Conservation (phyloP, 2,113 vertebrate species). For the Dromaius novaehollandiae region DNA sequence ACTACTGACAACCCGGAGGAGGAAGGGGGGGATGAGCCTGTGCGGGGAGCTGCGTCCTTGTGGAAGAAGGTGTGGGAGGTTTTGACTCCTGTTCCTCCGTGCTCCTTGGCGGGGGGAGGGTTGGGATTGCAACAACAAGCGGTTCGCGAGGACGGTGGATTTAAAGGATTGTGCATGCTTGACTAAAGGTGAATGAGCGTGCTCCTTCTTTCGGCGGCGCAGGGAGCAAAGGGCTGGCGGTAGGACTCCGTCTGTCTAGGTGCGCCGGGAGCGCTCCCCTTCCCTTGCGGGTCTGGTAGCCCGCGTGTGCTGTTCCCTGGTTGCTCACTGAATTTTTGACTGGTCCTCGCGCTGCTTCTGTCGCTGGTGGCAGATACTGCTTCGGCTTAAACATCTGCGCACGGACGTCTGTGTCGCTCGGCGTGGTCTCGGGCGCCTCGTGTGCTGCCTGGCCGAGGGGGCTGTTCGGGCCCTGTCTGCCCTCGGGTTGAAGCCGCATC, state of each 20-base stretch:
- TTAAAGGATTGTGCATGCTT: neutral
- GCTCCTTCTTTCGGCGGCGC: neutral
- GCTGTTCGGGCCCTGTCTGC: neutral
- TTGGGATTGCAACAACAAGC: neutral
- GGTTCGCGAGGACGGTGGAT: neutral
- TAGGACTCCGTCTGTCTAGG: neutral
- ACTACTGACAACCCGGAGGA: neutral
- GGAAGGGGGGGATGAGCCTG: neutral
- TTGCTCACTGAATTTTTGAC: neutral
- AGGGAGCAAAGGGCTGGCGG: neutral
- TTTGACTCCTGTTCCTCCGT: neutral
- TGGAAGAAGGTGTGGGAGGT: constrained; percentile 43
- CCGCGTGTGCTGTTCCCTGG: neutral
- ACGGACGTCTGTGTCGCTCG: neutral
- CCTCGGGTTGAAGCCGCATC: neutral
- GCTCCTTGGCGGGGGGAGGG: neutral
- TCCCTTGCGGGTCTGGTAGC: neutral
- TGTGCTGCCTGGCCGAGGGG: too few species aligned
- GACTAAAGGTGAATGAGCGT: neutral
- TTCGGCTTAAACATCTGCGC: neutral
- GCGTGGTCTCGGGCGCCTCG: neutral
- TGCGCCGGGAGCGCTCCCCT: neutral
- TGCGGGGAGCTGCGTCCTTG: neutral
- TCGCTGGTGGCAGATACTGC: too few species aligned
- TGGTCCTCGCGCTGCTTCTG: neutral